Conservation (phyloP, 2,797 vertebrate species). For the Diplodus sargus region DNA sequence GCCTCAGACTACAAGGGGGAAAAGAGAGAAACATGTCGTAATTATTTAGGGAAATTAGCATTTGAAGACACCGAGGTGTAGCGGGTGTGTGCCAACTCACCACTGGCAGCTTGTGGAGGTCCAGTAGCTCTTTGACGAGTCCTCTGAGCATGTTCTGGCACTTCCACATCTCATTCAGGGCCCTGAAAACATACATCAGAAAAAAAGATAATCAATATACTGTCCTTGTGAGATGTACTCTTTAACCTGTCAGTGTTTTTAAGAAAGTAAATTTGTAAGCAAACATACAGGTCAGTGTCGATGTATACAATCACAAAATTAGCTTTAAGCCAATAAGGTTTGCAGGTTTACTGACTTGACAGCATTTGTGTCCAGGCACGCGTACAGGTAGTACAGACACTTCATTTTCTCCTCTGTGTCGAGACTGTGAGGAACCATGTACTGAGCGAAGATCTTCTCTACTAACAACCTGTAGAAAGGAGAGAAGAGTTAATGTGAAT, state of each 20-base stretch:
- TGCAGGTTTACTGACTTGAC: slow-evolving; percentile 89
- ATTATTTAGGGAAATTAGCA: neutral
- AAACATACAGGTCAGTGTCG: neutral
- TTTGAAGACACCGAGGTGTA: neutral
- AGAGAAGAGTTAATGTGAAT: neutral
- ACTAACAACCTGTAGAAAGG: slow-evolving; percentile 89
- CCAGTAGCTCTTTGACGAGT: slow-evolving; percentile 95
- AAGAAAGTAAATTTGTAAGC: neutral
- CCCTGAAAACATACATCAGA: slow-evolving; percentile 83
- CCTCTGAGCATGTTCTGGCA: slow-evolving; percentile 99
- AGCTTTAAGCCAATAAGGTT: neutral
- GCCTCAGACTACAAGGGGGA: slow-evolving; percentile 89
- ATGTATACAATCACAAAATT: neutral
- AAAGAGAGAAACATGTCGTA: slow-evolving; percentile 37
- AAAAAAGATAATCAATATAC: neutral
- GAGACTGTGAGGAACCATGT: slow-evolving; percentile 97
- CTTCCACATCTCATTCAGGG: slow-evolving; percentile 99
- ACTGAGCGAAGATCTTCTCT: slow-evolving; percentile 99
- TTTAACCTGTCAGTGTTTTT: neutral
- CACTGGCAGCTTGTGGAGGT: slow-evolving; percentile 95
- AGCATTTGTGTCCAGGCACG: slow-evolving; percentile 98
- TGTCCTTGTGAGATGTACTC: neutral
- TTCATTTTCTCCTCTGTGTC: slow-evolving; percentile 99
- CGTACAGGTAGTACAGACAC: slow-evolving; percentile 99
- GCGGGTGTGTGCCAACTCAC: slow-evolving; percentile 77